Evolutionary conservation across 1,140 invertebrate species (phyloP).

Genomic region (Pogonognathellus flavescens): DNA sequence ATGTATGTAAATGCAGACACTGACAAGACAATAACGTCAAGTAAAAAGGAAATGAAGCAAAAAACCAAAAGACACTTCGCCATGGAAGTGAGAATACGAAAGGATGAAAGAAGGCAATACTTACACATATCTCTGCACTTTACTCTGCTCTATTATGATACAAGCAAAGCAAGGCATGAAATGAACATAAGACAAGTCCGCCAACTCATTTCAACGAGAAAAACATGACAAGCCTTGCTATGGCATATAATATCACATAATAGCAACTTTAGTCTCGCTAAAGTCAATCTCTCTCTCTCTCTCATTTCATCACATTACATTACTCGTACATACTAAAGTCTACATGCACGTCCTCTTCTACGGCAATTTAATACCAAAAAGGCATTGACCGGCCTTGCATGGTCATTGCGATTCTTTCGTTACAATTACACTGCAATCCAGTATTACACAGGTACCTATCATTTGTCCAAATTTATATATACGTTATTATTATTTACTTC

Average conservation of each 20-base stretch:
- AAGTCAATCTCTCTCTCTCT: conserved; percentile 33
- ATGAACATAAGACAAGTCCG: neutral
- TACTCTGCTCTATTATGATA: no score
- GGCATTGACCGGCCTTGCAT: conserved; percentile 44
- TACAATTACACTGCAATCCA: neutral
- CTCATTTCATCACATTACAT: conserved; percentile 36
- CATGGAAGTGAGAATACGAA: neutral
- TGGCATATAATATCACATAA: conserved; percentile 19
- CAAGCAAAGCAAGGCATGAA: neutral
- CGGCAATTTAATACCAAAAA: conserved; percentile 32
- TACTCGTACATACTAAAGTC: neutral
- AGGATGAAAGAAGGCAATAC: neutral
- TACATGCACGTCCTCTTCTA: conserved; percentile 13
- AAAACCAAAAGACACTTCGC: neutral
- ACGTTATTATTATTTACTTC: neutral
- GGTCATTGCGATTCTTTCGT: conserved; percentile 27
- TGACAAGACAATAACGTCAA: conserved; percentile 2
- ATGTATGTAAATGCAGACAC: conserved; percentile 2
- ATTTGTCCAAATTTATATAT: no score
- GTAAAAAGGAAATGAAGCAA: conserved; percentile 28
- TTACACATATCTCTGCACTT: no score
- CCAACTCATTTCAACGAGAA: conserved; percentile 17
- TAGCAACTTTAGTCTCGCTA: conserved; percentile 6
- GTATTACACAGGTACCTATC: no score
- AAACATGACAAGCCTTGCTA: conserved; percentile 18